These are phyloP conservation scores for Ia io DNA, from an alignment of 2,113 vertebrate species.

Conservation along the genomic window DNA sequence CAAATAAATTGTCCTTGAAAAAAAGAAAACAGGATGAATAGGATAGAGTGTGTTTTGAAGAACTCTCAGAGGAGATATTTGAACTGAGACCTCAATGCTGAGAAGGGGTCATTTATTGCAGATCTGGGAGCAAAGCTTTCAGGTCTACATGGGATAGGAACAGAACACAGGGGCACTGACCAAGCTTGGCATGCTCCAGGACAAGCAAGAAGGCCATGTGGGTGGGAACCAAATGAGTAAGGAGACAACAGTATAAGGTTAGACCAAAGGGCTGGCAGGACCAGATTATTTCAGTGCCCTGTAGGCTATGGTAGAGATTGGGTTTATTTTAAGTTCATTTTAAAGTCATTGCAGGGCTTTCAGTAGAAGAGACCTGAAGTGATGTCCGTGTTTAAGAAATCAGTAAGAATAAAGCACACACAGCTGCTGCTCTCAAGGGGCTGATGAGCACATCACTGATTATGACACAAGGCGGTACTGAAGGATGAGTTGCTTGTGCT, in stretches of 20 bases:
- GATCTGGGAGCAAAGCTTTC: not conserved
- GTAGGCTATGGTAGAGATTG: not conserved
- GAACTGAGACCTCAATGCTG: not conserved
- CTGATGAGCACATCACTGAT: not conserved
- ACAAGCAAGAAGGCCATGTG: not conserved
- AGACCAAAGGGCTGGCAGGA: not conserved
- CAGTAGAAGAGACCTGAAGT: not conserved
- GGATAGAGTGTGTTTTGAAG: not conserved
- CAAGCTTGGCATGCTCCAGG: rapidly evolving
- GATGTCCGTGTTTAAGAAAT: not conserved
- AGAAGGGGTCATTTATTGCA: not conserved
- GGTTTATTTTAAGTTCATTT: not conserved
- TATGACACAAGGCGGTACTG: not conserved
- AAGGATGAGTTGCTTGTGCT: not conserved
- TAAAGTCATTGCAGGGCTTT: not conserved
- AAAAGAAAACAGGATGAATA: not conserved
- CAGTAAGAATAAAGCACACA: not conserved
- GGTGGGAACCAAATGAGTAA: not conserved
- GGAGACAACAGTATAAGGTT: not conserved
- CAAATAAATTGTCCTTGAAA: slow-evolving; percentile 18
- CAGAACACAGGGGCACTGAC: not conserved
- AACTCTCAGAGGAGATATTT: not conserved
- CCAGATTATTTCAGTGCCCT: not conserved
- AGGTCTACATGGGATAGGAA: rapidly evolving
- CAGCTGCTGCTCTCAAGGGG: not conserved